These are phyloP conservation scores for Acrocephalus scirpaceus DNA, from an alignment of 2,797 vertebrate species.

Conservation along the genomic window DNA sequence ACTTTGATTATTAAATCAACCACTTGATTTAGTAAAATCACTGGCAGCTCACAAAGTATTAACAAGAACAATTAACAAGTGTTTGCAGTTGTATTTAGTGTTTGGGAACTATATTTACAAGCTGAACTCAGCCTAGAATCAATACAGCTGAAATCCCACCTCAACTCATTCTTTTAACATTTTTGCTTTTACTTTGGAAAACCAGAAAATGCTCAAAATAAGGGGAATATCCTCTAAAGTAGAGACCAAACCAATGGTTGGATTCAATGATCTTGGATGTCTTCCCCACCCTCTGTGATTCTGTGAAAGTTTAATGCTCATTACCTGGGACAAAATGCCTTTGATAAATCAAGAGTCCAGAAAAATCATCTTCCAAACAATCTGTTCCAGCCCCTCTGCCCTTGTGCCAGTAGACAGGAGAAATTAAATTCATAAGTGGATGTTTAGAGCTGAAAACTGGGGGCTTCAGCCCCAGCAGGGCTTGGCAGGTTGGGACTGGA, in stretches of 20 bases:
- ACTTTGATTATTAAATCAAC: background rate
- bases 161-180: background rate
- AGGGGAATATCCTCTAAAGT: background rate
- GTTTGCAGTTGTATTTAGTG: background rate
- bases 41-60: background rate
- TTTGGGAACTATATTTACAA: background rate
- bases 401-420: background rate
- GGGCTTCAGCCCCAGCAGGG: background rate
- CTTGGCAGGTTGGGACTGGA: background rate
- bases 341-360: background rate
- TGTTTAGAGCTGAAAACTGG: background rate
- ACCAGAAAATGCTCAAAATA: background rate
- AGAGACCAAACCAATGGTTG: background rate
- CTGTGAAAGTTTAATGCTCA: background rate
- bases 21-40: background rate
- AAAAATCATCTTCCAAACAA: constrained; percentile 10
- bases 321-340: background rate
- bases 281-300: background rate
- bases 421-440: background rate
- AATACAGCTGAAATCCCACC: background rate
- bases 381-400: constrained; percentile 4
- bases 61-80: background rate
- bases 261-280: background rate
- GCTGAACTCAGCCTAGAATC: background rate
- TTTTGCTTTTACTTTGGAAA: background rate